Evolutionary conservation across 2,888 invertebrate genomes (phyloP).

Genomic region (Harpagoxenus sublaevis): DNA sequence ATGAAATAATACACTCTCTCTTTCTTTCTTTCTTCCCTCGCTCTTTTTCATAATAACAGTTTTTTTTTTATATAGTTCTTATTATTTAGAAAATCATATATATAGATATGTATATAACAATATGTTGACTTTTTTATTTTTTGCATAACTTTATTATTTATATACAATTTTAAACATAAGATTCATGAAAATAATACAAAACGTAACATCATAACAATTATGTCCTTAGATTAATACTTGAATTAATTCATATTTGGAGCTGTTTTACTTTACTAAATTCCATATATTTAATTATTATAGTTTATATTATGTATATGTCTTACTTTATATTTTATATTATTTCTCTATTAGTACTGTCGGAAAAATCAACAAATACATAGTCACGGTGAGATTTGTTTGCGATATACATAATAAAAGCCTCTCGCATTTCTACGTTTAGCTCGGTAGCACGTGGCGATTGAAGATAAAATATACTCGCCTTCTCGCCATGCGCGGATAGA

Average conservation of each 20-base stretch:
- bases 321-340: background rate
- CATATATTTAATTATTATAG: too few species aligned
- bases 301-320: background rate
- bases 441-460: conserved; percentile 45
- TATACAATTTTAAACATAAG: background rate
- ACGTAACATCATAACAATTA: background rate
- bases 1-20: background rate
- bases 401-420: conserved; percentile 17
- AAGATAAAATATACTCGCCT: conserved; percentile 50
- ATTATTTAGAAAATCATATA: background rate
- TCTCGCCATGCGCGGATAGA: conserved; percentile 65
- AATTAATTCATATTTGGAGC: background rate
- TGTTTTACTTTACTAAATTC: background rate
- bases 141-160: background rate
- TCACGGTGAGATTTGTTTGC: background rate
- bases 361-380: conserved; percentile 5
- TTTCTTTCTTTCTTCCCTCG: background rate
- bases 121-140: background rate
- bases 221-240: background rate
- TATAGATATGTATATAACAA: too few species aligned
- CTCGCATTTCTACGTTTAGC: conserved; percentile 35
- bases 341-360: background rate
- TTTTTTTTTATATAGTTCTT: background rate
- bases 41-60: background rate
- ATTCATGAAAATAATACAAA: background rate